Conservation (phyloP, 92 coral and sea anemone species). For the Palythoa caribaeorum region DNA sequence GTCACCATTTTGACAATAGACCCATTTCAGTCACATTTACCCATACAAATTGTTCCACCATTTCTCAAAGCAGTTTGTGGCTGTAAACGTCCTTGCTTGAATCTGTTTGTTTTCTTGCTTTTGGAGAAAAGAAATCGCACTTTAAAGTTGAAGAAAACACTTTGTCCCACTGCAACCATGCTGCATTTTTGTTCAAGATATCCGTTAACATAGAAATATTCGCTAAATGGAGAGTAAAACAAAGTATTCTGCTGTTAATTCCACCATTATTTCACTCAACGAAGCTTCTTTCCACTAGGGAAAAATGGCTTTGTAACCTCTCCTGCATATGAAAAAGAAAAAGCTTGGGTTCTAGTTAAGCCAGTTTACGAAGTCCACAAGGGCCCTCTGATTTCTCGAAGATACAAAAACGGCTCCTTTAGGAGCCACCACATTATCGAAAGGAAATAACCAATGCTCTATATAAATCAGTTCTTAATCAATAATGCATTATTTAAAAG, state of each 20-base stretch:
- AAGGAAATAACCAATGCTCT: neutral
- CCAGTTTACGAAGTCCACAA: too few relatives aligned
- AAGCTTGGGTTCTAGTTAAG: neutral
- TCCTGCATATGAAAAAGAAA: neutral
- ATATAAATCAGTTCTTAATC: too few relatives aligned
- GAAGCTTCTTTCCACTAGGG: neutral
- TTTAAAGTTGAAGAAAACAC: constrained; percentile 7
- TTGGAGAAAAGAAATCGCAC: neutral
- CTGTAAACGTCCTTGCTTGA: neutral
- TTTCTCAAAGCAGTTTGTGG: constrained; percentile 10
- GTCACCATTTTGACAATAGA: neutral
- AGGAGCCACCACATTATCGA: constrained; percentile 64
- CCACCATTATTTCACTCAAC: too few relatives aligned
- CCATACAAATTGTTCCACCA: neutral
- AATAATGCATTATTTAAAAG: too few relatives aligned
- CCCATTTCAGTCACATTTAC: neutral
- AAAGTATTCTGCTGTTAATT: neutral
- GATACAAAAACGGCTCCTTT: constrained; percentile 74
- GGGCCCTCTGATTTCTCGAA: too few relatives aligned
- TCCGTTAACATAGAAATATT: neutral
- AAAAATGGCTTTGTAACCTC: constrained; percentile 4
- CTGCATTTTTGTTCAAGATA: neutral
- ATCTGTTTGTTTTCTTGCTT: neutral
- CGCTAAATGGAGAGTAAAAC: neutral
- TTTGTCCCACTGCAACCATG: neutral